These are phyloP conservation scores for Bombus turneri DNA, from an alignment of 1,140 invertebrate genomes.

Conservation along the genomic window DNA sequence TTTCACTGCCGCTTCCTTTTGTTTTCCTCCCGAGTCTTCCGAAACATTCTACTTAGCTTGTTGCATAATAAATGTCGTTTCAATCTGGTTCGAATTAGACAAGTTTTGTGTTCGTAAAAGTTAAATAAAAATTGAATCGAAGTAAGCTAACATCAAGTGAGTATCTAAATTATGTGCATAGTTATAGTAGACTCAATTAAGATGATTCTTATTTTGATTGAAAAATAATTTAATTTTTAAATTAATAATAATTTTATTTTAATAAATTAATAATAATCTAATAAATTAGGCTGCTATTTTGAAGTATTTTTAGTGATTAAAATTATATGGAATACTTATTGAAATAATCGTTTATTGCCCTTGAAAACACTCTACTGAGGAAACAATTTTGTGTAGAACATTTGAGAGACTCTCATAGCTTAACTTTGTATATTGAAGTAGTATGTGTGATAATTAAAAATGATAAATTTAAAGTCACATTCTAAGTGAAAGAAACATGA, in stretches of 20 bases:
- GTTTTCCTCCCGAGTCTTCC: constrained; percentile 41
- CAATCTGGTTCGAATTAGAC: background rate
- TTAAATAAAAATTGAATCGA: background rate
- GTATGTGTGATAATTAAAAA: background rate
- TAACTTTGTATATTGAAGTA: no score
- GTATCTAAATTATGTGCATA: background rate
- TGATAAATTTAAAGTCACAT: background rate
- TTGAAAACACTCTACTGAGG: background rate
- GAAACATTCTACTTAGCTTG: constrained; percentile 5
- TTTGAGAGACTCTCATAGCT: no score
- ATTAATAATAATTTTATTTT: no score
- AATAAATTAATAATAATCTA: no score
- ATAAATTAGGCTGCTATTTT: background rate
- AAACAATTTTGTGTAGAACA: no score
- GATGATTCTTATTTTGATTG: background rate
- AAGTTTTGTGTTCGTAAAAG: background rate
- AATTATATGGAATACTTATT: background rate
- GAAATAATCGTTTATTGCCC: background rate
- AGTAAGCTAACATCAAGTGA: background rate
- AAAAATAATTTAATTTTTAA: no score
- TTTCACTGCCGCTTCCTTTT: constrained; percentile 56
- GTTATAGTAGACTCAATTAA: background rate
- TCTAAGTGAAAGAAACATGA: no score
- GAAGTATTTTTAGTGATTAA: background rate
- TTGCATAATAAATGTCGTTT: background rate